Base-by-base conservation (phyloP, 2,888 invertebrate species). In the Theristus sp. region DNA sequence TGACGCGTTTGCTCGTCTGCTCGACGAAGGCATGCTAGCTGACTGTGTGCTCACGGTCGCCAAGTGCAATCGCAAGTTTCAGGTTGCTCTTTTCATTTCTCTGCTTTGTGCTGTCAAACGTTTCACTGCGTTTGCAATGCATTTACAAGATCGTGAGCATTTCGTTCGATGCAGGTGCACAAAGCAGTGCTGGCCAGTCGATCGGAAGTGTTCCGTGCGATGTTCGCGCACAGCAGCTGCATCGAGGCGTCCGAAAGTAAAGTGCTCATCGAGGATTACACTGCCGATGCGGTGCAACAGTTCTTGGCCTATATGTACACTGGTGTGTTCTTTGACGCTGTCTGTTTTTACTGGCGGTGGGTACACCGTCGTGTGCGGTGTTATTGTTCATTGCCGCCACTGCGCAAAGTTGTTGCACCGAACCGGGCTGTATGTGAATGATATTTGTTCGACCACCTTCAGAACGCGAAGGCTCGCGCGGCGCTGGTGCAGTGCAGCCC, bases 171-270 rank as follows among this genome's bases (percentile, higher is more conserved):
- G 60, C 56, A 60, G 27, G 72, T 68, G 2, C 73, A 72, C 62
- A 67, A 67, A 56, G 70, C 67, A 62, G 66, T 73, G 31, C 63
- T 72, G 26, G 65, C 66, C 29, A 66, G 73, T 1, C 73, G 73
- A 25, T 70, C 69, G 1, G 66, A 67, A 24, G 73, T 72, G 22
- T 71, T 72, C 62, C 65, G 66, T 24, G 69, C 70, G 3, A 72
- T 72, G 73, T 66, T 72, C 60, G 62, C 60, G 2, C 68, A 70
- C 61, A 58, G 62, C 52, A 61, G 66, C n/a, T 64, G 65, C 58
- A 46, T 62, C 25, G 71, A 71, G 58, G 63, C 56, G 53, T 24
- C 53, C 28, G 62, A 65, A 24, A 59, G 60, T 25, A 53, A 58
- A 20, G 46, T 68, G 30, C 27, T 56, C 13, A 61, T 72, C 22